phyloP scores from a whole-genome alignment of 2,888 invertebrate genomes.

The Epicampocera succincta region DNA sequence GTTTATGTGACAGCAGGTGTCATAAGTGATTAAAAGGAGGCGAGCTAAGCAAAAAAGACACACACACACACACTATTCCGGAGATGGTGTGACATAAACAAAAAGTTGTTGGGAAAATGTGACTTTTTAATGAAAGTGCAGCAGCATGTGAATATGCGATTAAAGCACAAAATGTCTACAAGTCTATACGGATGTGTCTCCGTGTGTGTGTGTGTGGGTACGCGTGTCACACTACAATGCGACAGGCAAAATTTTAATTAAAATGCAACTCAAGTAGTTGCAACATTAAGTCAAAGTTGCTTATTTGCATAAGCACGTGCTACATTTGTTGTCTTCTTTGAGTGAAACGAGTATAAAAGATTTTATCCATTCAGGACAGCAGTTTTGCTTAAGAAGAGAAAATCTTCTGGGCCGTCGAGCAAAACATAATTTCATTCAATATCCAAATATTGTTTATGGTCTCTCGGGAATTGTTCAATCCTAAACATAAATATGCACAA shows the following conservation, averaged over 20 bases:
- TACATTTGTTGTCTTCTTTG: neutral
- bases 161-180: conserved; percentile 1
- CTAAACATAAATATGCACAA: too few relatives aligned
- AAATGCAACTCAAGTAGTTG: conserved; percentile 35
- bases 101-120: neutral
- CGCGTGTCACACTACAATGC: conserved; percentile 6
- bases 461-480: too few relatives aligned
- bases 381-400: too few relatives aligned
- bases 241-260: conserved; percentile 34
- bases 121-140: neutral
- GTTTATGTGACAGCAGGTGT: too few relatives aligned
- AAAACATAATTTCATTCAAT: too few relatives aligned
- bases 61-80: too few relatives aligned
- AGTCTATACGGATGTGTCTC: neutral
- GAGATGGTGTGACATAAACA: neutral
- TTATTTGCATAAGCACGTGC: neutral
- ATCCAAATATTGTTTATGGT: too few relatives aligned
- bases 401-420: too few relatives aligned
- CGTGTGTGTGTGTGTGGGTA: neutral
- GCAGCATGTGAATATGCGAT: neutral
- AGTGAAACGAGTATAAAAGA: too few relatives aligned
- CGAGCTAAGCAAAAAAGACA: neutral
- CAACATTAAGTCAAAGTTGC: conserved; percentile 17
- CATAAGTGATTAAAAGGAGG: too few relatives aligned
- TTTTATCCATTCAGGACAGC: neutral